A percentile compares a stretch with the other conserved stretches of the same genome.
These are phyloP conservation scores for Neocrepidodera transversa DNA, from an alignment of 2,888 invertebrate genomes.

Conservation along the genomic window DNA sequence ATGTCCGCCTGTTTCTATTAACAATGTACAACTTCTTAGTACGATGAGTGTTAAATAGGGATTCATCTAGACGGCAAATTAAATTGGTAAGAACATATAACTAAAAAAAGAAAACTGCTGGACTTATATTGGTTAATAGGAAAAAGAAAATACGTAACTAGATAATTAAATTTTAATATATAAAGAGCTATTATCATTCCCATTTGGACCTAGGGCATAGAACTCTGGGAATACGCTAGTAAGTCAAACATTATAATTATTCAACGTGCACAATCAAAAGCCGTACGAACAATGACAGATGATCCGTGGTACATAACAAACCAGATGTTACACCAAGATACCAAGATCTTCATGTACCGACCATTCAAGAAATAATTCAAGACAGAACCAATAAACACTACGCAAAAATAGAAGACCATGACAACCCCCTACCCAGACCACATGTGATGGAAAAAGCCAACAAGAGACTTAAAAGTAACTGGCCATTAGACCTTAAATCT, in stretches of 20 bases:
- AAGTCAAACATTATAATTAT: slow-evolving; percentile 3
- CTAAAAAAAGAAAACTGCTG: not conserved
- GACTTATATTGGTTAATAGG: slow-evolving; percentile 4
- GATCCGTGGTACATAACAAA: slow-evolving; percentile 1
- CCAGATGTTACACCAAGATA: not conserved
- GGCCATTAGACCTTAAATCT: not conserved
- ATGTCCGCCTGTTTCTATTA: not conserved
- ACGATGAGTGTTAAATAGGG: not conserved
- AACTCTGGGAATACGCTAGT: slow-evolving; percentile 3
- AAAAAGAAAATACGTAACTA: not conserved
- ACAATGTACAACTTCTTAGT: not conserved
- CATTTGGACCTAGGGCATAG: not conserved
- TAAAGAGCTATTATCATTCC: slow-evolving; percentile 4
- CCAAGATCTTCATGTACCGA: not conserved
- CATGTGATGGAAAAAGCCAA: too few relatives aligned
- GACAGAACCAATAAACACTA: not conserved
- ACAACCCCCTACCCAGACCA: too few relatives aligned
- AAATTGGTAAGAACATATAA: not conserved
- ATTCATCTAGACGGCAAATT: not conserved
- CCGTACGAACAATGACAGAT: not conserved
- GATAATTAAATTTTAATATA: slow-evolving; percentile 2
- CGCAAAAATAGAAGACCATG: not conserved
- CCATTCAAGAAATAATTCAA: not conserved
- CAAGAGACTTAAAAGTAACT: not conserved
- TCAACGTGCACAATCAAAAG: not conserved